phyloP scores from a whole-genome alignment of 2,888 invertebrate species.

The Heliconius erato region DNA sequence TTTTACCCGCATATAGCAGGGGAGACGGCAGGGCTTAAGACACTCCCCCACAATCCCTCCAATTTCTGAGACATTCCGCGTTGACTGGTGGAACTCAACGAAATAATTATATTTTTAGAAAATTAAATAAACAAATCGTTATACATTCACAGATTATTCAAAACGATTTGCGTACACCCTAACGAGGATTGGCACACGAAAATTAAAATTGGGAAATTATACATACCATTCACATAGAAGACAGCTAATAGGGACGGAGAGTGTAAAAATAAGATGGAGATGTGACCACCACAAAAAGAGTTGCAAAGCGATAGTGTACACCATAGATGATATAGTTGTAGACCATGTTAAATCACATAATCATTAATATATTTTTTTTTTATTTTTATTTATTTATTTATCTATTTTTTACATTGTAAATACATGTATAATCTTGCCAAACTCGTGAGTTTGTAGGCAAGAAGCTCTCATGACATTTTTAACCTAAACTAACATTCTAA shows the following conservation, averaged over 20 bases:
- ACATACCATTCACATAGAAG: conserved; percentile 5
- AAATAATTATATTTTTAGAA: background rate
- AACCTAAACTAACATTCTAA: no score
- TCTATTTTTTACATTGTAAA: no score
- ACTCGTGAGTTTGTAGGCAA: no score
- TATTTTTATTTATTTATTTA: no score
- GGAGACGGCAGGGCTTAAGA: no score
- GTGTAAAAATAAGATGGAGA: conserved; percentile 39
- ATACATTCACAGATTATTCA: background rate
- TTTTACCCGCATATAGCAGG: no score
- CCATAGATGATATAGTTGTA: conserved; percentile 52
- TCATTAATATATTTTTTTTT: conserved; percentile 31
- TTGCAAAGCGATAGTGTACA: conserved; percentile 57
- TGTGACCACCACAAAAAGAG: conserved; percentile 45
- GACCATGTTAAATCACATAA: conserved; percentile 43
- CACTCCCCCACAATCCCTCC: no score
- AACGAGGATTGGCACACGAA: conserved; percentile 31
- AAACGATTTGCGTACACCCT: background rate
- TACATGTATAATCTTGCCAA: no score
- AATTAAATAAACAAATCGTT: background rate
- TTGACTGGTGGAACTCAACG: no score
- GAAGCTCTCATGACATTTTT: no score
- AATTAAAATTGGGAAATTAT: conserved; percentile 32
- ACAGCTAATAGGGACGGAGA: conserved; percentile 11
- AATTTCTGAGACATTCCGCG: no score